phyloP scores from a whole-genome alignment of 2,113 vertebrate species.

The Chloebia gouldiae region DNA sequence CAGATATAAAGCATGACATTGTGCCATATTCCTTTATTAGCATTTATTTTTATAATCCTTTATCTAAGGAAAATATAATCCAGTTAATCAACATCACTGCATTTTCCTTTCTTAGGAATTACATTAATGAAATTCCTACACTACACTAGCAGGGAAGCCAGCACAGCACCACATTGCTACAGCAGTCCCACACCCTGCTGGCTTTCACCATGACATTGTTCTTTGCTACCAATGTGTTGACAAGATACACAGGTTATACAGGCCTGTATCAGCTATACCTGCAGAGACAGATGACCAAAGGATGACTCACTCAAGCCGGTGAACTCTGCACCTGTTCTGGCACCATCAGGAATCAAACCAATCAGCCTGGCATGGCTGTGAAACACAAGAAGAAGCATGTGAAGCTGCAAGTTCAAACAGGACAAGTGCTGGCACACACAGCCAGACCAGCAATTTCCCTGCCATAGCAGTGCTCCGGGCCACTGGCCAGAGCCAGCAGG shows the following conservation, averaged over 20 bases:
- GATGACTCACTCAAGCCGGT: neutral
- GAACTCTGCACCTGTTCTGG: neutral
- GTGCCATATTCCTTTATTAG: slow-evolving; percentile 34
- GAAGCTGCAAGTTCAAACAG: neutral
- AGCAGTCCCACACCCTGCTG: neutral
- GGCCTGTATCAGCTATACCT: neutral
- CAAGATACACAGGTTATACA: neutral
- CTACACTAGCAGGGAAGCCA: neutral
- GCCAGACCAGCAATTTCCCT: neutral
- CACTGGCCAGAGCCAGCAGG: neutral
- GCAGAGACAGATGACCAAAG: neutral
- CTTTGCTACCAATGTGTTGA: neutral
- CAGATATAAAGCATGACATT: neutral
- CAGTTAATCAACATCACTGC: slow-evolving; percentile 14
- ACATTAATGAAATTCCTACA: slow-evolving; percentile 12
- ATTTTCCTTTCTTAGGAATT: slow-evolving; percentile 44
- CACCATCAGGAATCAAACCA: neutral
- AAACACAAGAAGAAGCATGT: neutral
- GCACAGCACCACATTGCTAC: accelerated
- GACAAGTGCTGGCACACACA: accelerated
- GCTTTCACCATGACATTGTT: neutral
- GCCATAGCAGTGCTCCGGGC: neutral
- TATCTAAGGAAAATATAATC: slow-evolving; percentile 30
- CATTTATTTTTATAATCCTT: slow-evolving; percentile 34
- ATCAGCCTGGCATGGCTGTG: accelerated